Evolutionary conservation across 2,797 vertebrate species (phyloP), one percentile per base, ranked within the genome.

Genomic region (Artibeus jamaicensis): DNA sequence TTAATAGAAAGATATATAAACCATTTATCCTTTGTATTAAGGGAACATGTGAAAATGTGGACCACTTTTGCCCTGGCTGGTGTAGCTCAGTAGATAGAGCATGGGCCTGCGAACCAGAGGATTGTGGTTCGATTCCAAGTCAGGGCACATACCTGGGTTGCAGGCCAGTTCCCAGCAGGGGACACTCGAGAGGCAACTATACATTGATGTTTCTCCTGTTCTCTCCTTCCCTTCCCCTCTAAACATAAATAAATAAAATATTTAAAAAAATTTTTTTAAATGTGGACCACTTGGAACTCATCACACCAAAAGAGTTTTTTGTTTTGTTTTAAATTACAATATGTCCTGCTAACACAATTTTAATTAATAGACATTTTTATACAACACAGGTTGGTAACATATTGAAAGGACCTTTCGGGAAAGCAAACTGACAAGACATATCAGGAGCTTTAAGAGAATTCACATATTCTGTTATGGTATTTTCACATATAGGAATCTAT

Each of bases 371-470:
- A 18, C 46, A 90, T 3, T 57, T 89, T 81, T 55, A 65, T 48
- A 44, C 22, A 39, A 77, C 39, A 11, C 46, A 71, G 5, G n/a
- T 34, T 10, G 37, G 65, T 34, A 48, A 71, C 14, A 34, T 44
- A 50, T 48, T 46, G 2, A 57, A 89, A 86, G 10, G n/a, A 76
- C 59, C 55, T 76, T 92, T 93, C 44, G 62, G 50, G 67, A 87
- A 87, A 94, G 39, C 50, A 95, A 57, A 70, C 70, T 70, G 62
- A 29, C 21, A 85, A 76, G 37, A 86, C 50, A n/a, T 77, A 65
- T 29, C 68, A 89, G 37, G 14, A 92, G n/a, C 22, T 62, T 94
- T 82, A 26, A 82, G 94, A 95, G 29, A 89, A 77, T 86, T 82
- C 26, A 77, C 10, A 55, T 5, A 50, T 90, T 84, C 81, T 48